Percentiles rank a stretch among this genome's conserved stretches.
These are phyloP conservation scores for Sericinus montela DNA, from an alignment of 2,888 invertebrate species.

Conservation along the genomic window DNA sequence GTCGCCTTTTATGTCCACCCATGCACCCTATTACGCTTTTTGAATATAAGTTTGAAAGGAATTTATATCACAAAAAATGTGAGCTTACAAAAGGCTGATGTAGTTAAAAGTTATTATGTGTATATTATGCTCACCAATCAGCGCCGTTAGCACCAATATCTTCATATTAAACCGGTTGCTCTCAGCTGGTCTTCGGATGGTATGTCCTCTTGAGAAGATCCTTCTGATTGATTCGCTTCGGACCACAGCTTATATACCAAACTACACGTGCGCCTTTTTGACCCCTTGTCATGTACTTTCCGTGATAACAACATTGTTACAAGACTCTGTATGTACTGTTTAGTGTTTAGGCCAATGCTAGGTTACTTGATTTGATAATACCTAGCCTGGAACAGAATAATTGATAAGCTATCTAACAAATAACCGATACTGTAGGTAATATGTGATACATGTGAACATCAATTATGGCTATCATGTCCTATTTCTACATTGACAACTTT, in stretches of 20 bases:
- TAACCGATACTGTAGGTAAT: neutral
- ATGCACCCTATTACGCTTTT: too few relatives aligned
- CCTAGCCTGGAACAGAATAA: neutral
- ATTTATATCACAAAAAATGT: too few relatives aligned
- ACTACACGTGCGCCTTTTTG: slow-evolving; percentile 41
- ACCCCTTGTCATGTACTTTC: slow-evolving; percentile 22
- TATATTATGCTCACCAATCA: slow-evolving; percentile 52
- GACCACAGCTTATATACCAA: slow-evolving; percentile 48
- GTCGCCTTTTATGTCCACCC: too few relatives aligned
- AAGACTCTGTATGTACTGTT: slow-evolving; percentile 12
- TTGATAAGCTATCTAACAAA: slow-evolving; percentile 4
- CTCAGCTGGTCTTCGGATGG: slow-evolving; percentile 30
- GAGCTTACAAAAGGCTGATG: too few relatives aligned
- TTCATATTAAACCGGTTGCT: slow-evolving; percentile 44
- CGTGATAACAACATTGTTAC: slow-evolving; percentile 29
- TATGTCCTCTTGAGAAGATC: slow-evolving; percentile 43
- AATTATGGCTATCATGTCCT: too few relatives aligned
- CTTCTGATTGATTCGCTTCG: slow-evolving; percentile 39
- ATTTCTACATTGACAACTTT: too few relatives aligned
- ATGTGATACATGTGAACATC: neutral
- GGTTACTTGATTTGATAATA: slow-evolving; percentile 5
- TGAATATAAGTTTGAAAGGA: too few relatives aligned
- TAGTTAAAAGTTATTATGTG: too few relatives aligned
- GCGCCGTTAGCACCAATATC: slow-evolving; percentile 58
- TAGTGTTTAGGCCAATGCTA: slow-evolving; percentile 13